Evolutionary conservation across 1,140 invertebrate genomes (phyloP).

Genomic region (Maniola jurtina): DNA sequence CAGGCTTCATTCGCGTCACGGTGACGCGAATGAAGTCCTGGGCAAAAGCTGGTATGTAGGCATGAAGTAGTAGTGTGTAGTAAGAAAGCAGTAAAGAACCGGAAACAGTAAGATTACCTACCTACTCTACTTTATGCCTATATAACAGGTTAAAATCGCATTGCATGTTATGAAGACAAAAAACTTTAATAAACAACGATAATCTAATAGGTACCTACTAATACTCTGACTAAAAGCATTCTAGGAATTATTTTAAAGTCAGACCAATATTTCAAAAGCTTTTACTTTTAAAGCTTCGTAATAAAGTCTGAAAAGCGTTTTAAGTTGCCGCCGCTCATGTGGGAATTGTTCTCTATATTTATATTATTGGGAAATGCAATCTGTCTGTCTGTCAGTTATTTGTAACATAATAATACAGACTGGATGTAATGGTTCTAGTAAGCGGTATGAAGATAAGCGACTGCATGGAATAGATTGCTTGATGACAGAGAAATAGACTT

Average conservation of each 20-base stretch:
- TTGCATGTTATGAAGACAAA: too few relatives aligned
- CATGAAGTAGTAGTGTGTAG: too few relatives aligned
- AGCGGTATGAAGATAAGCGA: too few relatives aligned
- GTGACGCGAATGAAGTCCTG: too few relatives aligned
- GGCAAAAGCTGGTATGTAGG: too few relatives aligned
- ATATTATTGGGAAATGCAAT: conserved; percentile 6
- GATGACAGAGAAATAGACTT: too few relatives aligned
- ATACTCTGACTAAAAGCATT: neutral
- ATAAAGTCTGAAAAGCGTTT: neutral
- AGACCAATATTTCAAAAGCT: conserved; percentile 1
- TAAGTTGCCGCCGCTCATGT: neutral
- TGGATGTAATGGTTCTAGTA: neutral
- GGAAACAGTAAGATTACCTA: too few relatives aligned
- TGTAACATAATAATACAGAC: conserved; percentile 9
- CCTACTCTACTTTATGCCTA: too few relatives aligned
- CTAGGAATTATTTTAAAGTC: neutral
- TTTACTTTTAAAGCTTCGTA: conserved; percentile 2
- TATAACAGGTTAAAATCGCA: too few relatives aligned
- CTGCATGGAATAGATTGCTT: too few relatives aligned
- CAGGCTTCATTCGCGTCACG: too few relatives aligned
- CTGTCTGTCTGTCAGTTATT: conserved; percentile 10
- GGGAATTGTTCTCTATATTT: conserved; percentile 9
- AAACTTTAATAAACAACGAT: neutral
- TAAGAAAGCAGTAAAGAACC: too few relatives aligned
- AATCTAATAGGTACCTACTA: neutral